Evolutionary conservation across 2,113 vertebrate species (phyloP).

Genomic region (Dendropsophus ebraccatus): DNA sequence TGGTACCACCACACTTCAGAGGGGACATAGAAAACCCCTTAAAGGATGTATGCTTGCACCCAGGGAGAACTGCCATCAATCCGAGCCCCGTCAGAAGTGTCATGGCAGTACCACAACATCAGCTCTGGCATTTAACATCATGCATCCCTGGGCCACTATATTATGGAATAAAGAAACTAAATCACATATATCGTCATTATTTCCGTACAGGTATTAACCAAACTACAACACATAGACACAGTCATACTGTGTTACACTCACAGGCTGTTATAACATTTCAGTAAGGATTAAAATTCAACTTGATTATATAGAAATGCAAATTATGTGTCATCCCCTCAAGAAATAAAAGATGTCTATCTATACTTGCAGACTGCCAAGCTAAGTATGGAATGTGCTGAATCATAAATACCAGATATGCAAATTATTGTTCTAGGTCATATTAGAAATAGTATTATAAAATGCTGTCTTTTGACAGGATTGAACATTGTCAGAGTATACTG

Average conservation of each 20-base stretch:
- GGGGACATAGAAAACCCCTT: too few species aligned
- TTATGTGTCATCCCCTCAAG: background rate
- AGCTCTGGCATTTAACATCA: too few species aligned
- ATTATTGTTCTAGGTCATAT: background rate
- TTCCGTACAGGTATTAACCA: background rate
- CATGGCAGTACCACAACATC: too few species aligned
- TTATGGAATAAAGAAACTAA: too few species aligned
- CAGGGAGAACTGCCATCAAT: too few species aligned
- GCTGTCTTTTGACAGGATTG: background rate
- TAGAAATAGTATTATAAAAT: background rate
- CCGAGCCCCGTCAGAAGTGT: too few species aligned
- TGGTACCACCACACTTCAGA: too few species aligned
- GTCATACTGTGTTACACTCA: background rate
- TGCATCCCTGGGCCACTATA: too few species aligned
- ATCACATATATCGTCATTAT: background rate
- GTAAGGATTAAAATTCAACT: background rate
- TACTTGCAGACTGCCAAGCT: background rate
- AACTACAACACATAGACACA: background rate
- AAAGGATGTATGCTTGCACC: too few species aligned
- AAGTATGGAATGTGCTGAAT: constrained; percentile 34
- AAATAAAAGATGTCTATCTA: constrained; percentile 2
- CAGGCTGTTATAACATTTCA: background rate
- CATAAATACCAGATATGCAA: background rate
- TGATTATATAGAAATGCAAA: background rate
- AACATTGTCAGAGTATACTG: background rate